These are phyloP conservation scores for Lepus oiostolus DNA, from an alignment of 2,797 vertebrate species.

Conservation along the genomic window DNA sequence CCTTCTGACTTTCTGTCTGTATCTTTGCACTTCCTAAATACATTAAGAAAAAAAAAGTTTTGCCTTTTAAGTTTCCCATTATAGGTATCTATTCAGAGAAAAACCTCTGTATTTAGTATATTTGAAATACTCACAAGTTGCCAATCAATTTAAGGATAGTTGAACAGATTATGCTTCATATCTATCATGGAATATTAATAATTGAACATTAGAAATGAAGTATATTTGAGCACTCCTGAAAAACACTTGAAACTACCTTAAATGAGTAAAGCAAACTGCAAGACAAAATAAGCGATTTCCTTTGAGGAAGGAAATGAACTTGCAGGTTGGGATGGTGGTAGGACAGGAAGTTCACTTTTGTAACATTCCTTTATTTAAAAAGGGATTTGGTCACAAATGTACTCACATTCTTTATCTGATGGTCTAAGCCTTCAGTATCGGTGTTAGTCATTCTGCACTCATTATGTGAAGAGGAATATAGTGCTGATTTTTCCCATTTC, in stretches of 20 bases:
- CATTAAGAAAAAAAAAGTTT: not conserved
- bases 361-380: not conserved
- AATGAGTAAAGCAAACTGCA: not conserved
- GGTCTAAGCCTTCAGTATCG: not conserved
- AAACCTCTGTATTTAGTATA: not conserved
- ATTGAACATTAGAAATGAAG: not conserved
- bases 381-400: not conserved
- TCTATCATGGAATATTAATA: not conserved
- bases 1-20: too few relatives aligned
- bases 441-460: not conserved
- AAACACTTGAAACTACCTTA: not conserved
- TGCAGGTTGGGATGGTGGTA: not conserved
- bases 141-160: not conserved
- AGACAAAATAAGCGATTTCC: not conserved
- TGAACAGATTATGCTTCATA: not conserved
- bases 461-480: not conserved
- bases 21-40: too few relatives aligned
- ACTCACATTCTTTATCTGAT: not conserved
- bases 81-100: not conserved
- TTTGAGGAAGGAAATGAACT: not conserved
- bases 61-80: not conserved
- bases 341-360: not conserved
- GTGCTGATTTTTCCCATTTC: not conserved
- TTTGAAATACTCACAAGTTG: slow-evolving; percentile 7
- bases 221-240: not conserved